phyloP scores from a whole-genome alignment of 2,888 invertebrate species.

The Drosophila neonasuta region DNA sequence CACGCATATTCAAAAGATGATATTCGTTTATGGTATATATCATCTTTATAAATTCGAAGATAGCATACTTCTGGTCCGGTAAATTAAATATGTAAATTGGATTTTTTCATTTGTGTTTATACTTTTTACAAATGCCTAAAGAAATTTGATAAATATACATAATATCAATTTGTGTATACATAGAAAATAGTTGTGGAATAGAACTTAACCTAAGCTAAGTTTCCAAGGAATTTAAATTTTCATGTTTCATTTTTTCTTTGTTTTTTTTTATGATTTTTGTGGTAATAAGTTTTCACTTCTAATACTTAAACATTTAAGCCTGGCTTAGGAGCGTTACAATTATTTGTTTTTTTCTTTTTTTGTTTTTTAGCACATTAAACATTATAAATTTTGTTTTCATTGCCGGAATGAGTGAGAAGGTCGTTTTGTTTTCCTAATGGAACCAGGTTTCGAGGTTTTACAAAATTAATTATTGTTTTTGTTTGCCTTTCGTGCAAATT shows the following conservation, averaged over 20 bases:
- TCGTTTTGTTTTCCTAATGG: conserved; percentile 24
- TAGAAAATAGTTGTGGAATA: conserved; percentile 55
- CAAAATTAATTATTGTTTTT: conserved; percentile 35
- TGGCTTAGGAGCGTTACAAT: conserved; percentile 50
- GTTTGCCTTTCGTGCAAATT: conserved; percentile 36
- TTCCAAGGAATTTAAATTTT: conserved; percentile 67
- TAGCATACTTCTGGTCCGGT: conserved; percentile 69
- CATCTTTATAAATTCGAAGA: conserved; percentile 70
- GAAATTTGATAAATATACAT: conserved; percentile 57
- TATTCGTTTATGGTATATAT: conserved; percentile 18
- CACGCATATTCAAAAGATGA: conserved; percentile 42
- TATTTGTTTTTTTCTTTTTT: conserved; percentile 4
- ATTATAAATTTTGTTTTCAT: conserved; percentile 55
- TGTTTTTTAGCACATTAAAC: conserved; percentile 34
- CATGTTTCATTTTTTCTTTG: conserved; percentile 10
- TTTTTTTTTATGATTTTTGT: conserved; percentile 10
- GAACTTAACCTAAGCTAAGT: conserved; percentile 68
- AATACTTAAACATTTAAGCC: conserved; percentile 72
- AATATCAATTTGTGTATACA: conserved; percentile 64
- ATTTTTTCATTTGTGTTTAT: conserved; percentile 23
- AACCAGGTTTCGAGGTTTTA: conserved; percentile 40
- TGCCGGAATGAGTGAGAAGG: conserved; percentile 75
- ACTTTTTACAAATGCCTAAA: conserved; percentile 39
- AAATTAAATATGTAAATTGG: conserved; percentile 55
- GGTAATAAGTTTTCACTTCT: conserved; percentile 43